These are phyloP conservation scores for Leptinotarsa rubiginosa DNA, from an alignment of 2,888 invertebrate species.

Conservation along the genomic window DNA sequence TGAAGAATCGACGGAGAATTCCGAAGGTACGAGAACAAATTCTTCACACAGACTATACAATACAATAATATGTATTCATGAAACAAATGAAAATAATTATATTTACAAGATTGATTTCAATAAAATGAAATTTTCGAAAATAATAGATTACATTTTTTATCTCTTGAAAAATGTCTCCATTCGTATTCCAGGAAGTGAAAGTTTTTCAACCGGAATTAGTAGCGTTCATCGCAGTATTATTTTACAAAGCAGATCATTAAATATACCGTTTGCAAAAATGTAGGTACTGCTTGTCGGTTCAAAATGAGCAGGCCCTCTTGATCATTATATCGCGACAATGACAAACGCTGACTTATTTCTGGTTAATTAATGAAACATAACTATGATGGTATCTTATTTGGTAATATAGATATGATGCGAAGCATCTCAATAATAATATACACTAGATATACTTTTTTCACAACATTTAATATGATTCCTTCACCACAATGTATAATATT, in stretches of 20 bases:
- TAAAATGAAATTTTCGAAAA: too few relatives aligned
- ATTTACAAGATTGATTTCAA: too few relatives aligned
- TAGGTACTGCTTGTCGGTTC: not conserved
- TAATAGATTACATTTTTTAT: too few relatives aligned
- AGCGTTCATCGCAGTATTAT: not conserved
- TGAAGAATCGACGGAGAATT: too few relatives aligned
- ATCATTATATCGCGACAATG: constrained; percentile 19
- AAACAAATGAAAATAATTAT: too few relatives aligned
- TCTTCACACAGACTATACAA: too few relatives aligned
- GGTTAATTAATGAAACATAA: not conserved
- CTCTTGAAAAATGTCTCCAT: not conserved
- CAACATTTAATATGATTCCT: not conserved
- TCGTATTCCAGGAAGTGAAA: not conserved
- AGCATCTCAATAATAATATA: not conserved
- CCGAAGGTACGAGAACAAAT: too few relatives aligned
- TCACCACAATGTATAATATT: too few relatives aligned
- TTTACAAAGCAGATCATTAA: constrained; percentile 17
- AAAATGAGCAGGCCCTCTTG: constrained; percentile 39
- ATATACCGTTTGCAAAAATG: constrained; percentile 9
- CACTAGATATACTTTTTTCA: not conserved
- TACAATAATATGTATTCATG: too few relatives aligned
- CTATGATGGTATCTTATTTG: not conserved
- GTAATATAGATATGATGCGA: not conserved
- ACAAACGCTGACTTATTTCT: constrained; percentile 1
- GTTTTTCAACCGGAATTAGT: not conserved